Conservation (phyloP, 2,113 vertebrate species). For the Nothocercus julius region DNA sequence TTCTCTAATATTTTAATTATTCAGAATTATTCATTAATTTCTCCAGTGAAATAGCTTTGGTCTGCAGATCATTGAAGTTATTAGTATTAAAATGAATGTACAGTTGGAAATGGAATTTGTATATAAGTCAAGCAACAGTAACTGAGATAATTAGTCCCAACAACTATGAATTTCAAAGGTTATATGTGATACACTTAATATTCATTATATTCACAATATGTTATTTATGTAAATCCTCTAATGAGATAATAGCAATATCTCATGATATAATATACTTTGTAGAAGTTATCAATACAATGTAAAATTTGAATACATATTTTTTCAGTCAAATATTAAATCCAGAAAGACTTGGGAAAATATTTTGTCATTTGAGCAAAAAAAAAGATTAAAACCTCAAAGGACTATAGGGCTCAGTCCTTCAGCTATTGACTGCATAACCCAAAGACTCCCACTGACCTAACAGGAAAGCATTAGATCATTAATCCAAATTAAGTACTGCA, state of each 20-base stretch:
- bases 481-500: not conserved
- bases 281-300: not conserved
- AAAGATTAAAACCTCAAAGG: not conserved
- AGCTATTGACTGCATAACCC: not conserved
- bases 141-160: not conserved
- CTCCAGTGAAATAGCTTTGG: not conserved
- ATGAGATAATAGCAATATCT: not conserved
- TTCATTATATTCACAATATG: not conserved
- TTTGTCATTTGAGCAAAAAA: not conserved
- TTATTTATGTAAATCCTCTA: not conserved
- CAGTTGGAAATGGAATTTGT: not conserved
- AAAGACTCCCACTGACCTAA: not conserved
- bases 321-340: not conserved
- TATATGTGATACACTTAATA: not conserved
- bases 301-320: not conserved
- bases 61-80: not conserved
- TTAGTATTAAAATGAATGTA: not conserved
- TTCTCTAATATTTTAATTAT: not conserved
- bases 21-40: constrained; percentile 11
- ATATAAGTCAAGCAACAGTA: not conserved
- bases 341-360: not conserved
- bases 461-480: not conserved
- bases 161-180: not conserved
- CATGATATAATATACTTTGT: not conserved
- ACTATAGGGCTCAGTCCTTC: not conserved